phyloP scores from a whole-genome alignment of 2,888 invertebrate genomes.

The Ischnura elegans region DNA sequence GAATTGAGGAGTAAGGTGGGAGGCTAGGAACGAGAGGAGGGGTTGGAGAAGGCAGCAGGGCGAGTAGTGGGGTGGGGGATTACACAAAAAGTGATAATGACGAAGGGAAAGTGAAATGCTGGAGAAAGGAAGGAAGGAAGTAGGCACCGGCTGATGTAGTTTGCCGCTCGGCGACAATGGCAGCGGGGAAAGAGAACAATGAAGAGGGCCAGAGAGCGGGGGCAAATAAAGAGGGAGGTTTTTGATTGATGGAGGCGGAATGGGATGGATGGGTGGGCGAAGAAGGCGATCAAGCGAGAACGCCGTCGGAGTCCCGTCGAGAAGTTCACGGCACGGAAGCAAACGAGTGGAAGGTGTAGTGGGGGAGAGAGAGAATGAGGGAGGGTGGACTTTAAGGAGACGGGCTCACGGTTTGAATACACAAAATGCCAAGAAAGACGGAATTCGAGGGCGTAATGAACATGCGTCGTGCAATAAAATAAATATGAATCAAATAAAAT shows the following conservation, averaged over 20 bases:
- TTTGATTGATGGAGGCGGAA: constrained; percentile 32
- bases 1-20: background rate
- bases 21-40: background rate
- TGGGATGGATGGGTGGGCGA: background rate
- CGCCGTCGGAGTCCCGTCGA: background rate
- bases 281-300: background rate
- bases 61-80: background rate
- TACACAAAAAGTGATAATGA: constrained; percentile 18
- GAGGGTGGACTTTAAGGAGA: background rate
- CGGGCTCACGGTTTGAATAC: background rate
- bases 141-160: background rate
- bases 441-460: too few relatives aligned
- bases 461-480: too few relatives aligned
- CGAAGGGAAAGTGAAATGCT: background rate
- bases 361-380: background rate
- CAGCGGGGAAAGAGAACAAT: background rate
- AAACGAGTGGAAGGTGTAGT: background rate
- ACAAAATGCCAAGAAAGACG: too few relatives aligned
- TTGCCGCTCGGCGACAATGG: constrained; percentile 20
- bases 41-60: too few relatives aligned
- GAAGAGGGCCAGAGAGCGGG: background rate
- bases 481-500: too few relatives aligned
- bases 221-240: background rate
- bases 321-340: background rate
- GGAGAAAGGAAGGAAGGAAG: constrained; percentile 17